Evolutionary conservation across 2,113 vertebrate species (phyloP).

Genomic region (Eubucco bourcierii): DNA sequence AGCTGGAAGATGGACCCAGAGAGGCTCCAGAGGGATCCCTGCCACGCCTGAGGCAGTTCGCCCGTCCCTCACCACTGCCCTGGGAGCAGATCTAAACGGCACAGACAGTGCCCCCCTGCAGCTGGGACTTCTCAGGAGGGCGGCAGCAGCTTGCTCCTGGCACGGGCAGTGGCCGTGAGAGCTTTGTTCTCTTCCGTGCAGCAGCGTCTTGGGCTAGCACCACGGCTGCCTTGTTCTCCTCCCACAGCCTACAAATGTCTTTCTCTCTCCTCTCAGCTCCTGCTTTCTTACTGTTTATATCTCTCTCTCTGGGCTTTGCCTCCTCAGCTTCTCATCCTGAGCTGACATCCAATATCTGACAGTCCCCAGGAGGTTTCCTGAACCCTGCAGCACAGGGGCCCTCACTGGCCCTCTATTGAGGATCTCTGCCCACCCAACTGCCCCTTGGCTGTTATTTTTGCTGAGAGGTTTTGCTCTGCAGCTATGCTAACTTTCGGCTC

Average conservation of each 20-base stretch:
- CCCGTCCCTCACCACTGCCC: not conserved
- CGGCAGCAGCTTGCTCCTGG: not conserved
- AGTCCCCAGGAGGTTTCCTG: not conserved
- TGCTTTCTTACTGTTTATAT: not conserved
- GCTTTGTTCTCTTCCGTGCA: not conserved
- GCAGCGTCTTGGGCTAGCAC: not conserved
- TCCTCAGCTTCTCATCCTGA: not conserved
- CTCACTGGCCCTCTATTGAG: not conserved
- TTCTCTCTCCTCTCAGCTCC: not conserved
- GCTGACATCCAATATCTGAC: not conserved
- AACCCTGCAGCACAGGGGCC: not conserved
- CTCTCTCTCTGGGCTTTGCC: not conserved
- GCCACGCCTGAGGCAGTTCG: not conserved
- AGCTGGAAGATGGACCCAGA: not conserved
- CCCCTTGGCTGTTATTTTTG: not conserved
- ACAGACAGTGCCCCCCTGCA: not conserved
- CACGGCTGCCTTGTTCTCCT: not conserved
- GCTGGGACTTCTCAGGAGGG: not conserved
- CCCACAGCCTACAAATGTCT: not conserved
- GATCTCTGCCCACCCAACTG: not conserved
- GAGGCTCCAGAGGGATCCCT: not conserved
- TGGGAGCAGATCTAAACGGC: not conserved
- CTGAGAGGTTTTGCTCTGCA: not conserved
- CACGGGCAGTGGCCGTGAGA: not conserved
- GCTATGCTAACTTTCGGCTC: constrained; percentile 12